Percentiles rank a stretch among this genome's conserved stretches.
Evolutionary conservation across 2,113 vertebrate genomes (phyloP).

Genomic region (Orcinus orca): DNA sequence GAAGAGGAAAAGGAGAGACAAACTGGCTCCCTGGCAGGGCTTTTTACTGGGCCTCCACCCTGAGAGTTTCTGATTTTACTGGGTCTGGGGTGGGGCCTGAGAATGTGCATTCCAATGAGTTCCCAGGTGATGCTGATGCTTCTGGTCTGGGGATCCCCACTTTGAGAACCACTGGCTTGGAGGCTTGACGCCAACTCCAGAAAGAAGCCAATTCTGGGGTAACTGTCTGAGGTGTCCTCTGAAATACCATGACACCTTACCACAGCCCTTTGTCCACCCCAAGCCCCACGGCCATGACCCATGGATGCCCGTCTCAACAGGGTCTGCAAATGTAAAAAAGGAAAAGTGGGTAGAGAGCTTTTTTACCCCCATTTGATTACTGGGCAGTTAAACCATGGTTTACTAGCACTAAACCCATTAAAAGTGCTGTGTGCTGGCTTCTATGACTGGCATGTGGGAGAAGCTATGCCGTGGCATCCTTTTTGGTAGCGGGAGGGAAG

Average conservation of each 20-base stretch:
- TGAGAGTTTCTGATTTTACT: neutral
- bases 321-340: neutral
- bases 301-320: neutral
- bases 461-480: neutral
- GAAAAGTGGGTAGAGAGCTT: neutral
- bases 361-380: neutral
- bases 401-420: neutral
- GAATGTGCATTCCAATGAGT: neutral
- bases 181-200: neutral
- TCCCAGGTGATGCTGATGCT: neutral
- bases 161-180: neutral
- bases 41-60: neutral
- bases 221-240: neutral
- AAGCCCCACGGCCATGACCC: neutral
- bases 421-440: neutral
- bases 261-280: neutral
- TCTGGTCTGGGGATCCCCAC: neutral
- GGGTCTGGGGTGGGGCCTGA: neutral
- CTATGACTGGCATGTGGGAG: neutral
- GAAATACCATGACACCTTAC: neutral
- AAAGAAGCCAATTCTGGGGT: neutral
- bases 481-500: neutral
- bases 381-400: neutral
- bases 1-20: neutral
- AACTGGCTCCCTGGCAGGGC: neutral